phyloP scores from a whole-genome alignment of 2,888 invertebrate genomes.

The Lapara coniferarum region DNA sequence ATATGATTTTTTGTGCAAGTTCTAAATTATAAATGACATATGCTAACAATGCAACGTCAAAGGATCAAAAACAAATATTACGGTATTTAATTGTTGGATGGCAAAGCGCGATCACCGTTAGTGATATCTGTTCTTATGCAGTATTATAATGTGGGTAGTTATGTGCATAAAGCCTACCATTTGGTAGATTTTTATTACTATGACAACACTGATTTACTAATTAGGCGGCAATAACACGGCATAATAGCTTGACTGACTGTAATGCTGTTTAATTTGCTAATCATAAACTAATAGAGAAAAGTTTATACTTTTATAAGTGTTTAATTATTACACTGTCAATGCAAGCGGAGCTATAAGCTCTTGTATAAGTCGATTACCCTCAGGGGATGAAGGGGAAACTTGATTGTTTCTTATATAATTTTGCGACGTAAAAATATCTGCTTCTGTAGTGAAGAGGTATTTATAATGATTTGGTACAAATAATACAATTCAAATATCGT shows the following conservation, averaged over 20 bases:
- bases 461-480: background rate
- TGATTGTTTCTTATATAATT: background rate
- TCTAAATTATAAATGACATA: background rate
- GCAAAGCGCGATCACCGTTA: slow-evolving; percentile 27
- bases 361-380: background rate
- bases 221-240: background rate
- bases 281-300: background rate
- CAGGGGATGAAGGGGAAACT: background rate
- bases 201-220: slow-evolving; percentile 4
- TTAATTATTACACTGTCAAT: background rate
- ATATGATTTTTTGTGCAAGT: background rate
- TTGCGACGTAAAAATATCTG: background rate
- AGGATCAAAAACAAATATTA: slow-evolving; percentile 14
- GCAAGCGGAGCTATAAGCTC: no score
- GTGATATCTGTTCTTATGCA: slow-evolving; percentile 50
- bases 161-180: slow-evolving; percentile 40
- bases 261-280: background rate
- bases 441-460: background rate
- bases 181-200: slow-evolving; percentile 9
- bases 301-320: background rate
- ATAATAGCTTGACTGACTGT: slow-evolving; percentile 5
- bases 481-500: background rate
- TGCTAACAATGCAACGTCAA: background rate
- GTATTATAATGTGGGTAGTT: slow-evolving; percentile 66
- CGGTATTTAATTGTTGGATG: slow-evolving; percentile 23